Percentiles rank a stretch among this genome's conserved stretches.
phyloP scores from a whole-genome alignment of 2,888 invertebrate species.

The Dione juno region DNA sequence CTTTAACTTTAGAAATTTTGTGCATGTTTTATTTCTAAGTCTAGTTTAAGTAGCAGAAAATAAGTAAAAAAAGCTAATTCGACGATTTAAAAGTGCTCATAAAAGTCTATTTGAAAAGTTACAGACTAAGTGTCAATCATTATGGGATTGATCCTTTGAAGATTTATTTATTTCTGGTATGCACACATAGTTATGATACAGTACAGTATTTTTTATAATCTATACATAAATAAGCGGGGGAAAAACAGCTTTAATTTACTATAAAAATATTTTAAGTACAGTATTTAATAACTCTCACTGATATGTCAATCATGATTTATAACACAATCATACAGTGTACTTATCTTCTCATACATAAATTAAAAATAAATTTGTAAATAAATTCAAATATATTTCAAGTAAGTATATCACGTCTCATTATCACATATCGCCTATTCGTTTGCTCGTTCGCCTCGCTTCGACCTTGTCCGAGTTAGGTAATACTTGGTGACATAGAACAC shows the following conservation, averaged over 20 bases:
- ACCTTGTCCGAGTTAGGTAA: conserved; percentile 42
- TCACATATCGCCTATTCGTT: conserved; percentile 21
- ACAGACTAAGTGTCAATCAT: too few relatives aligned
- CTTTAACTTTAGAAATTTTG: too few relatives aligned
- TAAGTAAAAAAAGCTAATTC: too few relatives aligned
- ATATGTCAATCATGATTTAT: too few relatives aligned
- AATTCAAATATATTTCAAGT: conserved; percentile 12
- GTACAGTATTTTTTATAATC: too few relatives aligned
- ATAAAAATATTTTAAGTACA: too few relatives aligned
- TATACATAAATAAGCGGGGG: too few relatives aligned
- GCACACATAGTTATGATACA: background rate
- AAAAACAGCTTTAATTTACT: too few relatives aligned
- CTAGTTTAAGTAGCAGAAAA: background rate
- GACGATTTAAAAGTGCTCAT: too few relatives aligned
- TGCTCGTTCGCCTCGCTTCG: conserved; percentile 21
- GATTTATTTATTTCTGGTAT: background rate
- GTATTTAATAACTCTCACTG: too few relatives aligned
- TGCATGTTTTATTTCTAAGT: too few relatives aligned
- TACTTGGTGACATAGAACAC: conserved; percentile 34
- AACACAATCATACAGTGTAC: background rate
- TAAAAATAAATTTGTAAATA: background rate
- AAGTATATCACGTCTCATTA: conserved; percentile 24
- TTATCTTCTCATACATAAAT: conserved; percentile 1
- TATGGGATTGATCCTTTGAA: background rate
- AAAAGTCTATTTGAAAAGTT: too few relatives aligned